Base-by-base conservation (phyloP, 2,797 vertebrate genomes). In the Tenualosa ilisha region DNA sequence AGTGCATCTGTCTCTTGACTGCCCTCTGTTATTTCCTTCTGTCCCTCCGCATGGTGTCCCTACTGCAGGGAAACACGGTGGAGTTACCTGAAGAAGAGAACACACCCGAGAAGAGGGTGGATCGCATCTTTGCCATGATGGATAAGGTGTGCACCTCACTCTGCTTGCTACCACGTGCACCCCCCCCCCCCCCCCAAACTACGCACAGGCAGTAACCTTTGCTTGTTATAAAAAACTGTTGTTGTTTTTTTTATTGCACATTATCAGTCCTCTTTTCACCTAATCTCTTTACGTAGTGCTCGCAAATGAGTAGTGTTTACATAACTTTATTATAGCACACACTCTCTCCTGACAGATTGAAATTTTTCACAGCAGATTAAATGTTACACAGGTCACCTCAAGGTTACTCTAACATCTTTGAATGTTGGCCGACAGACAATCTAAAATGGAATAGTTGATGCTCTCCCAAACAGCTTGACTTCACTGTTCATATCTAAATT, bases 101-200 rank as follows among this genome's bases (percentile, higher is more conserved):
- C 94, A 99, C 98, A 0, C 98, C 98, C 0, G 98, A 99, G 90
- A 99, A 99, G 91, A 93, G 98, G 72, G 98, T 99, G 86, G 98
- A 99, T 88, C 96, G 98, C 87, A 99, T 99, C 92, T 99, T 99
- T 68, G 97, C 98, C 85, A 99, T 99, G 98, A 99, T 99, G 98
- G 98, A 99, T 93, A 99, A 99, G 96, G 98, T 99, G 81, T 91
- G 92, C 88, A 17, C 82, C 68, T 20, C 17, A 12, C 65, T 40
- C 63, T 68, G 31, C 31, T 40, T 37, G n/a, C 54, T 1, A 6
- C 17, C 22, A 20, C 31, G 81, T 91, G 92, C 88, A 17, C 82
- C 68, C 6, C 17, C 3, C 65, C 15, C 20, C n/a, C 22, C 12
- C 63, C 37, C 53, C 8, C 6, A n/a, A n/a, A n/a, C n/a, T n/a